phyloP scores from a whole-genome alignment of 2,888 invertebrate genomes.

The Octodonta nipae region DNA sequence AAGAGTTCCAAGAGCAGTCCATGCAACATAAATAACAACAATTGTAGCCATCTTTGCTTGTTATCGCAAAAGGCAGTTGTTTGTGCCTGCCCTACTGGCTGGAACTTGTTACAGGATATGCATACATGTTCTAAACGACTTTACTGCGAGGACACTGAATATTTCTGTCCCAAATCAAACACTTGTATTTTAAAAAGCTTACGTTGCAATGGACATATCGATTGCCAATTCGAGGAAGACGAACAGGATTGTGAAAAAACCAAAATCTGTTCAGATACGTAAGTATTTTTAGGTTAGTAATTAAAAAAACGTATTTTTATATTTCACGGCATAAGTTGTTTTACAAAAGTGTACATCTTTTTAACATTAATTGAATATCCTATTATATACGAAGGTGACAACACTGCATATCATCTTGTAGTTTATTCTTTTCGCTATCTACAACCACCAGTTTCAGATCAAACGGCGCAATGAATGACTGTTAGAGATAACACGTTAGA shows the following conservation, averaged over 20 bases:
- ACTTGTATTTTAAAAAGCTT: conserved; percentile 31
- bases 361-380: too few species aligned
- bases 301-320: too few species aligned
- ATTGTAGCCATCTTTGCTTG: conserved; percentile 65
- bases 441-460: too few species aligned
- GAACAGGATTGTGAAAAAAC: conserved; percentile 28
- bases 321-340: too few species aligned
- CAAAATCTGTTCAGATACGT: conserved; percentile 31
- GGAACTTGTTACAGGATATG: conserved; percentile 40
- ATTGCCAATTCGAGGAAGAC: conserved; percentile 32
- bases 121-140: conserved; percentile 43
- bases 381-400: too few species aligned
- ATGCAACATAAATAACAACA: conserved; percentile 46
- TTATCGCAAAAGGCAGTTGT: conserved; percentile 30
- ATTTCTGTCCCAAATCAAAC: conserved; percentile 36
- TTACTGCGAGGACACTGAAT: conserved; percentile 36
- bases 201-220: conserved; percentile 29
- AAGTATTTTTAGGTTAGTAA: conserved; percentile 30
- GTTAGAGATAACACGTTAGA: too few species aligned
- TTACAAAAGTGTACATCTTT: too few species aligned
- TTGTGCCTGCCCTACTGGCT: conserved; percentile 56
- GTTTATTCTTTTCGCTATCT: too few species aligned
- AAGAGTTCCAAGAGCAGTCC: conserved; percentile 35
- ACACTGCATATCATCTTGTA: too few species aligned
- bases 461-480: too few species aligned